Base-by-base conservation (phyloP, 2,797 vertebrate species). In the Australoheros facetus region DNA sequence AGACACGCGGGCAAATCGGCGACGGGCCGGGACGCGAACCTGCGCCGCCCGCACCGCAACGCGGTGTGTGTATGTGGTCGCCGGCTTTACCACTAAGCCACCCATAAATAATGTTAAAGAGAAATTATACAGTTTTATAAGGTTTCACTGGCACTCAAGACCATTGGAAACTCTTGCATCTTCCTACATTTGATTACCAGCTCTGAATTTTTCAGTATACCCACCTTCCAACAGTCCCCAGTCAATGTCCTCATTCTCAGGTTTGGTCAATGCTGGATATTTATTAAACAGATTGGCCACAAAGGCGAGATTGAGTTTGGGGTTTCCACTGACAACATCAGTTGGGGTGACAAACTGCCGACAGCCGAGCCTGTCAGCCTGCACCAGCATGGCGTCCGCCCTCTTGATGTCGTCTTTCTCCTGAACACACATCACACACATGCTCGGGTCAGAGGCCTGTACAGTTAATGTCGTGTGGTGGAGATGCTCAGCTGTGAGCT, bases 211-310 rank as follows among this genome's bases (percentile, higher is more conserved):
- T 7, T 53, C 30, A 11, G 19, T 53, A 70, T 8, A 56, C 78
- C 9, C 64, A 81, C 98, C 97, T 96, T 99, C 98, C 88, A 99
- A 87, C 23, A 92, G 73, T 37, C 88, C 88, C 94, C 94, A 95
- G 95, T 99, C 97, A 23, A 99, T 92, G 91, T 99, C 98, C 85
- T 98, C 96, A 86, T 96, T 97, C 92, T 97, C 98, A 17, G 98
- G 98, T 91, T 99, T 99, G 81, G 95, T 97, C 83, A 99, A 95
- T 5, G 97, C 96, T 12, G 98, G 98, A 83, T 99, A 99, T 91
- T 98, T 99, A 95, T 99, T 99, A 90, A 99, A 99, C 83, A 99
- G 94, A 93, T 99, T 99, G 83, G 98, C 98, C 81, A 99, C 98
- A 1, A 99, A 99, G 53, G 98, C 98, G 79, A 99, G 91, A 84